Evolutionary conservation across 2,888 invertebrate genomes (phyloP).

Genomic region (Cyrtodaria siliqua): DNA sequence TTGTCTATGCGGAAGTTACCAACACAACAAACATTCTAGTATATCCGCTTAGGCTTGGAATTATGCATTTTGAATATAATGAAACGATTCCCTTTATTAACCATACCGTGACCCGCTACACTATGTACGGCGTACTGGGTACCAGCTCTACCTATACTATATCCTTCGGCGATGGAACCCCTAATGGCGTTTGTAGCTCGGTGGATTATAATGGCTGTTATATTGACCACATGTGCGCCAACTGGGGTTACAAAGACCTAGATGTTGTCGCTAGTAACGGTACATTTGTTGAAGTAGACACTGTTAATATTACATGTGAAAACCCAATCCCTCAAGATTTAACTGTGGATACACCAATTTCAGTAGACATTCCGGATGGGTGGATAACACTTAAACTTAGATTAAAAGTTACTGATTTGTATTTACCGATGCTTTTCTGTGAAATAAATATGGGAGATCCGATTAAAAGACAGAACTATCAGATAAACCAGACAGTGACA

Average conservation of each 20-base stretch:
- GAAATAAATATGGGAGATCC: slow-evolving; percentile 57
- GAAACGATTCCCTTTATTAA: slow-evolving; percentile 41
- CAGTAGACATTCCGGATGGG: slow-evolving; percentile 52
- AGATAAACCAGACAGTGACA: slow-evolving; percentile 47
- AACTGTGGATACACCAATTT: slow-evolving; percentile 18
- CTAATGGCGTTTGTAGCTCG: slow-evolving; percentile 26
- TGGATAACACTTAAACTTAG: slow-evolving; percentile 27
- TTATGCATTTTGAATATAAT: slow-evolving; percentile 57
- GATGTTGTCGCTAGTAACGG: slow-evolving; percentile 40
- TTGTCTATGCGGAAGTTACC: slow-evolving; percentile 30
- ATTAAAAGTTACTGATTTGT: slow-evolving; percentile 31
- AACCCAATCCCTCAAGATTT: slow-evolving; percentile 52
- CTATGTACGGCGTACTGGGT: slow-evolving; percentile 56
- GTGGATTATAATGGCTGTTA: slow-evolving; percentile 27
- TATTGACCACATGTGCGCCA: slow-evolving; percentile 44
- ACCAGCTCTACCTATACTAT: slow-evolving; percentile 28
- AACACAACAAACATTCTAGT: slow-evolving; percentile 15
- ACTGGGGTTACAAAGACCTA: slow-evolving; percentile 43
- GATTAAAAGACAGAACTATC: slow-evolving; percentile 22
- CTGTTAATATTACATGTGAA: slow-evolving; percentile 55
- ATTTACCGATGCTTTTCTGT: slow-evolving; percentile 42
- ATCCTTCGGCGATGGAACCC: slow-evolving; percentile 38
- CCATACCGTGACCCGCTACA: slow-evolving; percentile 33
- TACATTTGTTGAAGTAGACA: slow-evolving; percentile 54
- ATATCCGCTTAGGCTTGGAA: slow-evolving; percentile 46